Conservation (phyloP, 1,140 invertebrate genomes). For the Sweltsa coloradensis region DNA sequence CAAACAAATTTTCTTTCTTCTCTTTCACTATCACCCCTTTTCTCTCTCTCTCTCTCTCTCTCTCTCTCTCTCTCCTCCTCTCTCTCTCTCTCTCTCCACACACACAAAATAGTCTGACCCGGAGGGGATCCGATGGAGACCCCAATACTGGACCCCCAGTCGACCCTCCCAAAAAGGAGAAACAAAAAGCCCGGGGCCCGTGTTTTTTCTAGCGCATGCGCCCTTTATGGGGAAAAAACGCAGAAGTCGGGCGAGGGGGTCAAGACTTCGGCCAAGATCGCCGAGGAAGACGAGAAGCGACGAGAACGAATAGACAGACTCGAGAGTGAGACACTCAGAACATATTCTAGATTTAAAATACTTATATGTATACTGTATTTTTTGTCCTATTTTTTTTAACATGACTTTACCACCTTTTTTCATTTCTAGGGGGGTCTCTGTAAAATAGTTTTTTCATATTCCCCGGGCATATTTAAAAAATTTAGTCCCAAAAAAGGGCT, state of each 20-base stretch:
- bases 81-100: too few species aligned
- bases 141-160: slow-evolving; percentile 87
- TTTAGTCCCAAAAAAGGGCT: too few species aligned
- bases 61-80: background rate
- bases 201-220: slow-evolving; percentile 79
- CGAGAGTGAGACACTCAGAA: slow-evolving; percentile 54
- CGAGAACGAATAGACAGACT: slow-evolving; percentile 72
- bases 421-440: too few species aligned
- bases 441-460: too few species aligned
- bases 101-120: too few species aligned
- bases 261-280: slow-evolving; percentile 66
- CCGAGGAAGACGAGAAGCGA: slow-evolving; percentile 70
- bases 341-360: too few species aligned
- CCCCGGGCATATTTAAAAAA: too few species aligned
- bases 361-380: too few species aligned
- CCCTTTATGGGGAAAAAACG: slow-evolving; percentile 83
- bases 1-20: background rate
- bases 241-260: slow-evolving; percentile 80
- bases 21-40: background rate
- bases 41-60: background rate
- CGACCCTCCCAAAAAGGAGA: slow-evolving; percentile 78
- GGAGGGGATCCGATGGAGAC: slow-evolving; percentile 84
- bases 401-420: too few species aligned
- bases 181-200: slow-evolving; percentile 80
- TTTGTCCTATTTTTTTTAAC: too few species aligned